Base-by-base conservation (phyloP, 2,113 vertebrate species). In the Capricornis sumatraensis region DNA sequence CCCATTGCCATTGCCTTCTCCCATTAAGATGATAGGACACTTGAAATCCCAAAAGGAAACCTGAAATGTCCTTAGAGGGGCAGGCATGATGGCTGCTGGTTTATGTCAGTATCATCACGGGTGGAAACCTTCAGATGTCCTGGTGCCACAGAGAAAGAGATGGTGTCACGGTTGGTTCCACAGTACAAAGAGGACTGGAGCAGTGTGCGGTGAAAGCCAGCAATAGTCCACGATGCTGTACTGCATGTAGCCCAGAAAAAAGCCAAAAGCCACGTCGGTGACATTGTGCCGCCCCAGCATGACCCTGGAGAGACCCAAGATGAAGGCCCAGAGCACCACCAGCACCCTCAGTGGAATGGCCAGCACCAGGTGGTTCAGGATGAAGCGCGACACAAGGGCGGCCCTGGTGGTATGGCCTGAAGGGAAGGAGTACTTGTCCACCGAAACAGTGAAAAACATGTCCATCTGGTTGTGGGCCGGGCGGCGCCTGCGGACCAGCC, bases 341-440 rank as follows among this genome's bases (percentile, higher is more conserved):
- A 99, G 99, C 92, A 99, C 99, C 33, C 99, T 98, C 89, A 99
- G 99, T 0, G 99, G 99, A 6, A 99, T 98, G 0, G 99, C 99
- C 57, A 99, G 99, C 60, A 99, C 99, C 57, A 99, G 98, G 98
- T 99, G 99, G n/a, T 99, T 99, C 96, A 99, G 98, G 53, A 99
- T 76, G 58, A 99, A 99, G 21, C 99, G 99, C 3, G 99, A 99
- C 21, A 99, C 99, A 98, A 99, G 98, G 43, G 99, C 99, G 0
- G 99, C 99, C 15, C 99, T 99, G 27, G 99, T 99, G 97, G 99
- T 99, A 0, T 99, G 99, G 98, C 99, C 99, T 0, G 99, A 99
- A 0, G 99, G 99, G 95, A 99, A 99, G 94, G 99, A 99, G 97
- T 99, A 99, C 97, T 99, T 99, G 99, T 99, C 99, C 98, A 99